Percentiles rank a stretch among this genome's conserved stretches.
Evolutionary conservation across 2,797 vertebrate species (phyloP).

Genomic region (Ara ararauna): DNA sequence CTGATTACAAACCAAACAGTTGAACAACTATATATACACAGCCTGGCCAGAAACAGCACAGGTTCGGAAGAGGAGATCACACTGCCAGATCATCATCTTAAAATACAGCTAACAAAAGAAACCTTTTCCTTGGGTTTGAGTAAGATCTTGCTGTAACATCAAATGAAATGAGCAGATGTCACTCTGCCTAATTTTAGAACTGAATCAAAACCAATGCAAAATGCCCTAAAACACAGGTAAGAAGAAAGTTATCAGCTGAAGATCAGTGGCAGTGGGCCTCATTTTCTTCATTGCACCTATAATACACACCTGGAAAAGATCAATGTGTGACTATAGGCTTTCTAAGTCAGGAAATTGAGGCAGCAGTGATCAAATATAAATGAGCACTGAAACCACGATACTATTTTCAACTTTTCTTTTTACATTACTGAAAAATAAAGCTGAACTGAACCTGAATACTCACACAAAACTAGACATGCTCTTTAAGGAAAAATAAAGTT

Average conservation of each 20-base stretch:
- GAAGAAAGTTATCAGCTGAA: background rate
- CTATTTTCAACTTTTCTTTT: background rate
- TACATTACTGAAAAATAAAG: background rate
- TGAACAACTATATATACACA: background rate
- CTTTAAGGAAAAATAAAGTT: background rate
- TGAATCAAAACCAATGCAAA: background rate
- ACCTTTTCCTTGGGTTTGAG: background rate
- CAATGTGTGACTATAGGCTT: background rate
- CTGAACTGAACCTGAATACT: background rate
- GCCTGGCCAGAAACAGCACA: background rate
- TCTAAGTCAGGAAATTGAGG: background rate
- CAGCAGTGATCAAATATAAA: background rate
- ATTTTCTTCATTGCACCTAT: background rate
- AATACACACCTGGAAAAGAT: background rate
- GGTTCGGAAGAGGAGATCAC: background rate
- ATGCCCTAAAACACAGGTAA: background rate
- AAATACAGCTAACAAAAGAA: background rate
- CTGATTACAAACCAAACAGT: slow-evolving; percentile 39
- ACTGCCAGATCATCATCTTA: background rate
- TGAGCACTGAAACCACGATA: background rate
- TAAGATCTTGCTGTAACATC: background rate
- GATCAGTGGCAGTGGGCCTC: background rate
- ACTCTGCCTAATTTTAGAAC: background rate
- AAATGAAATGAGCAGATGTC: background rate
- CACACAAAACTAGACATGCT: background rate